Conservation (phyloP, 2,888 invertebrate genomes). For the Drosophila rubida region DNA sequence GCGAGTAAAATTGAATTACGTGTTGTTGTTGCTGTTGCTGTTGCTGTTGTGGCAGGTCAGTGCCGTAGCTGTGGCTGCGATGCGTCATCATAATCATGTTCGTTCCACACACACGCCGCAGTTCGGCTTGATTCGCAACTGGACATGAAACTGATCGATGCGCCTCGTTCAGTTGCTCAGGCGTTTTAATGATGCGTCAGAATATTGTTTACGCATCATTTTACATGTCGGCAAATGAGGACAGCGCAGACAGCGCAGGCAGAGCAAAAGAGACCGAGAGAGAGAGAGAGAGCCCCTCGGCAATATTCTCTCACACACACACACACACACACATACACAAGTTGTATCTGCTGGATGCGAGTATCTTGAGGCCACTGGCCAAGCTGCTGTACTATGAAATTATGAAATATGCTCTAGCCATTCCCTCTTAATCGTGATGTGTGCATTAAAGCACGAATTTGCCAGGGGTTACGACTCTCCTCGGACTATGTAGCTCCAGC, state of each 20-base stretch:
- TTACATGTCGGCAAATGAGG: conserved; percentile 74
- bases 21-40: conserved; percentile 40
- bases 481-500: neutral
- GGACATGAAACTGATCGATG: conserved; percentile 55
- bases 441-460: conserved; percentile 66
- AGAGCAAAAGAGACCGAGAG: neutral
- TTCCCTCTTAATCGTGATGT: conserved; percentile 63
- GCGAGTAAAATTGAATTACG: conserved; percentile 68
- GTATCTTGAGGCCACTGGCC: conserved; percentile 29
- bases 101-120: conserved; percentile 45
- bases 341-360: conserved; percentile 1
- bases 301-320: neutral
- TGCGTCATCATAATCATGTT: conserved; percentile 78
- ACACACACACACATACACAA: neutral
- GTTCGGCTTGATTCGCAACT: conserved; percentile 44
- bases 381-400: conserved; percentile 47
- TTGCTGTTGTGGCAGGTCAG: conserved; percentile 61
- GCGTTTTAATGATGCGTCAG: conserved; percentile 81
- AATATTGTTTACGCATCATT: conserved; percentile 80
- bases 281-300: conserved; percentile 1
- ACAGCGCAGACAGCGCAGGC: neutral
- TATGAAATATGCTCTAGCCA: conserved; percentile 50
- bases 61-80: conserved; percentile 43
- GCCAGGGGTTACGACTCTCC: conserved; percentile 32
- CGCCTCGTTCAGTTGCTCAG: conserved; percentile 66